Evolutionary conservation across 2,888 invertebrate species (phyloP), one percentile per base, ranked within the genome.

Genomic region (Dendrolimus houi): DNA sequence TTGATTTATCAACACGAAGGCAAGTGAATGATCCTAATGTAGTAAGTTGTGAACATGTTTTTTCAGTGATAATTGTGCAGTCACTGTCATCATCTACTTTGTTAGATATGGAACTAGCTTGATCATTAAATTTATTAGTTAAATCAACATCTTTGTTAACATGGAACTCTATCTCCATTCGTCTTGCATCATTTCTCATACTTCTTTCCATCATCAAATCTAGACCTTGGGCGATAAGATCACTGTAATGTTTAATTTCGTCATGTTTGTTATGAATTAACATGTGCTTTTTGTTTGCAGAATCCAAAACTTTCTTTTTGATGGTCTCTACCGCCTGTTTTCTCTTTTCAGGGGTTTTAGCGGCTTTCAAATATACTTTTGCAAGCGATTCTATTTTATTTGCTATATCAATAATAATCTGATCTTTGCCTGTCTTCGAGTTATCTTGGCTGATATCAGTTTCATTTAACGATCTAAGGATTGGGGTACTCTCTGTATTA

Each of bases 11-110:
- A 47, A 71, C 74, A 56, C 69, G 66, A 9, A 59, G 60, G 65
- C 87, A 88, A 47, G 64, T 60, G 52, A 83, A 66, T 60, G 64
- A 68, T 63, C 74, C 74, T 55, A 87, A 65, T n/a, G 61, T 56
- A 62, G 71, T 67, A 53, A 87, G 72, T 53, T 71, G 67, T 6
- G 58, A 42, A 62, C 87, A 87, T 53, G 71, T 70, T 55, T 67
- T 63, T 13, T 68, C 60, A 42, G 74, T 61, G 12, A 47, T 47
- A 12, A 12, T 47, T 10, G 12, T 47, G 10, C 47, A 47, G 47
- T 47, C 47, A 12, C 47, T 9, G 1, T 47, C 47, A 9, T 47
- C 47, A 6, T 47, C 47, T 47, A 47, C 9, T 47, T 47, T 47
- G 47, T 47, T 47, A 47, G 47, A 47, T 10, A 47, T 47, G 12